Percentiles rank a stretch among this genome's conserved stretches.
Evolutionary conservation across 2,113 vertebrate species (phyloP).

Genomic region (Hystrix brachyura): DNA sequence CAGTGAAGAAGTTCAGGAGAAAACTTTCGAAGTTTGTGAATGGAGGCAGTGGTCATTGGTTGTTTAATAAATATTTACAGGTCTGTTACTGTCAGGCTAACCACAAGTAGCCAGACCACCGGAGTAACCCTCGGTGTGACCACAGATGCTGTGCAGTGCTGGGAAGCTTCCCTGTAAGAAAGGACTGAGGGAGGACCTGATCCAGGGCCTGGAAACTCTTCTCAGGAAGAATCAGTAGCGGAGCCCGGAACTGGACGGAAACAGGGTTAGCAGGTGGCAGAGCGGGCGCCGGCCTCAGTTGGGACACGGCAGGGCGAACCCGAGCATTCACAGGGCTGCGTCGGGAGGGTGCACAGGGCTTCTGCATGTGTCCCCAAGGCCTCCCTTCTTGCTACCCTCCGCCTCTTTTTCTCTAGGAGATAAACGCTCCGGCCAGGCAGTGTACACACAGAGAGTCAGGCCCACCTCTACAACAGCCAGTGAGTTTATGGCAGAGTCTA

Average conservation of each 20-base stretch:
- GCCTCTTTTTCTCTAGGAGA: neutral
- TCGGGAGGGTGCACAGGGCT: neutral
- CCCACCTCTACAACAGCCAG: neutral
- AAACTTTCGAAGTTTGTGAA: neutral
- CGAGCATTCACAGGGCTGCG: too few relatives aligned
- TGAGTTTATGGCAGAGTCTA: too few relatives aligned
- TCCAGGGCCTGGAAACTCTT: neutral
- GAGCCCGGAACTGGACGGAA: neutral
- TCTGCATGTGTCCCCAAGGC: neutral
- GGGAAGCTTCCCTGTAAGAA: neutral
- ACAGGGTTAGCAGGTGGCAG: neutral
- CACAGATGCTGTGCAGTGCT: neutral
- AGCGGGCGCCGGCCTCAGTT: neutral
- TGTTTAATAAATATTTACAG: conserved; percentile 11
- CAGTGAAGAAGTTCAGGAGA: neutral
- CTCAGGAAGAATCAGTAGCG: neutral
- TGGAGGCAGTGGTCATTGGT: neutral
- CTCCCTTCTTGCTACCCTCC: neutral
- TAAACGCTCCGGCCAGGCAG: neutral
- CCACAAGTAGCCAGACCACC: neutral
- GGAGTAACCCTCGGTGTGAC: neutral
- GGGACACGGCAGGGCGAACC: neutral
- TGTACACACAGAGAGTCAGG: neutral
- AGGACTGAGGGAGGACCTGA: neutral
- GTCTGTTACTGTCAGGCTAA: neutral